A percentile compares a stretch with the other conserved stretches of the same genome.
Evolutionary conservation across 2,888 invertebrate species (phyloP).

Genomic region (Oegoconia quadripuncta): DNA sequence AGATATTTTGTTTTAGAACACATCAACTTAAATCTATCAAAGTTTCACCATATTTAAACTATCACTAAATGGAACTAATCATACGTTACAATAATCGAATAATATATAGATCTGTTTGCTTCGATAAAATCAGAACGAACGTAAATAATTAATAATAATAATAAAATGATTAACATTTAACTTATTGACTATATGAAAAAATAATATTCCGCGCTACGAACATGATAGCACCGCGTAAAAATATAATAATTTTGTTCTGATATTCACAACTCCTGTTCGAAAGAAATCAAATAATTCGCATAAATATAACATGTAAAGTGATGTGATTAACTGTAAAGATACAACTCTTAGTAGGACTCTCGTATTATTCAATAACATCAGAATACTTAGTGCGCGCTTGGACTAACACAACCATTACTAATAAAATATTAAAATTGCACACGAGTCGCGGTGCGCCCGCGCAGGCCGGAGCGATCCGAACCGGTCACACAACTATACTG

Average conservation of each 20-base stretch:
- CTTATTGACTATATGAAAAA: conserved; percentile 45
- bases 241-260: conserved; percentile 50
- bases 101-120: conserved; percentile 22
- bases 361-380: conserved; percentile 1
- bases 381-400: conserved; percentile 40
- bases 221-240: conserved; percentile 60
- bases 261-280: conserved; percentile 56
- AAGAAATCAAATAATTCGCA: conserved; percentile 18
- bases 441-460: conserved; percentile 36
- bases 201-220: conserved; percentile 57
- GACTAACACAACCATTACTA: conserved; percentile 59
- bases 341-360: background rate
- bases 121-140: conserved; percentile 31
- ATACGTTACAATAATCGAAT: conserved; percentile 39
- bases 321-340: background rate
- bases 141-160: conserved; percentile 23
- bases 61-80: conserved; percentile 50
- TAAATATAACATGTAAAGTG: conserved; percentile 9
- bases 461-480: too few relatives aligned
- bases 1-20: conserved; percentile 77
- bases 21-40: conserved; percentile 68
- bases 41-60: conserved; percentile 43
- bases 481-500: too few relatives aligned
- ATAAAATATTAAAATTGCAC: conserved; percentile 68
- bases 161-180: conserved; percentile 29